Evolutionary conservation across 1,140 invertebrate genomes (phyloP), one percentile per base, ranked within the genome.

Genomic region (Lerema accius): DNA sequence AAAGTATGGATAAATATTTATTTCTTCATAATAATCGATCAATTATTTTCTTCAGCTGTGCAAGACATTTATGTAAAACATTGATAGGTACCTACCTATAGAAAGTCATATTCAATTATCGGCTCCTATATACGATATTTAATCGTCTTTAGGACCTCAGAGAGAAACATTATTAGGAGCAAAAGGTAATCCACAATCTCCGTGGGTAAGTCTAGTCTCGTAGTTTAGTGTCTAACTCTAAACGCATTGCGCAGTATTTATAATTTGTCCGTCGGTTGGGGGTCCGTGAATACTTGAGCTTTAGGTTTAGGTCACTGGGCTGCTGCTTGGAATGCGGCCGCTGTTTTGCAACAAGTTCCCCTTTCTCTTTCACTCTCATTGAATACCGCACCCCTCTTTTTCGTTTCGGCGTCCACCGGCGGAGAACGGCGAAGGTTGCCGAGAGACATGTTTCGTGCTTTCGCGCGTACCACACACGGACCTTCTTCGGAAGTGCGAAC

Each of bases 221-320:
- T n/a, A n/a, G n/a, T n/a, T n/a, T n/a, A n/a, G n/a, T n/a, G n/a
- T n/a, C n/a, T n/a, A n/a, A n/a, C n/a, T 9, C 28, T 7, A 32
- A 32, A 9, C 4, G 4, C 28, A 32, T 7, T 32, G 19, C 19
- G 9, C 9, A 32, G 28, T 32, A 32, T 32, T 32, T 32, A 32
- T 32, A 7, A 48, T 28, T 48, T 28, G 45, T 48, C 16, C 35
- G 28, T 14, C 23, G 39, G 39, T 55, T 14, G 51, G 19, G 62
- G 56, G 69, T 67, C 65, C 65, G 62, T 56, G 23, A 49, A 17
- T 53, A 23, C 42, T 46, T 51, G 37, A 13, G 28, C 61, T 56
- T 14, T 42, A 76, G 79, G 80, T 87, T 85, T 89, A 78, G 86
- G 86, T 86, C 80, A 89, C 75, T 89, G 83, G 86, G 84, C 82